phyloP scores from a whole-genome alignment of 2,113 vertebrate genomes.

The zebrafish (Danio rerio) region DNA sequence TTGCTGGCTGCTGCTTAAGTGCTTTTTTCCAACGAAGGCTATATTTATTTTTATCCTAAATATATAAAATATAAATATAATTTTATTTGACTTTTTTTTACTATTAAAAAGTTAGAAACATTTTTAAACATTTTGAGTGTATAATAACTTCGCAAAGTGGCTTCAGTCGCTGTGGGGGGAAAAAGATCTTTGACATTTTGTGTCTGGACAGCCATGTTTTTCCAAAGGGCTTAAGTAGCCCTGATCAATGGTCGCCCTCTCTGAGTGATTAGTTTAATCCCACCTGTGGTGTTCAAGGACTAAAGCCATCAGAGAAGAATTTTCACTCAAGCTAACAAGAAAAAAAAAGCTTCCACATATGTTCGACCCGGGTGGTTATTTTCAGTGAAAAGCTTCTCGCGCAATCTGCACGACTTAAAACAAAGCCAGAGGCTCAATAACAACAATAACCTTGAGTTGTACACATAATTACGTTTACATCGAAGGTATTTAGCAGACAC shows the following conservation, averaged over 20 bases:
- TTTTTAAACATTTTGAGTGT: too few species aligned
- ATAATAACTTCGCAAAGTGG: too few species aligned
- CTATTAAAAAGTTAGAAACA: too few species aligned
- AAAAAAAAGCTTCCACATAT: background rate
- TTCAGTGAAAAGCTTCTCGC: conserved; percentile 1
- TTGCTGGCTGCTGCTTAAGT: too few species aligned
- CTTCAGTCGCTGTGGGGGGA: background rate
- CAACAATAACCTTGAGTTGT: conserved; percentile 25
- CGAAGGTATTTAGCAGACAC: background rate
- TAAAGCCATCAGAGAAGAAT: conserved; percentile 35
- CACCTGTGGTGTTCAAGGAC: conserved; percentile 36
- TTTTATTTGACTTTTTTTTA: too few species aligned
- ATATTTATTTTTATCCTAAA: too few species aligned
- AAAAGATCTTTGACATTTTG: conserved; percentile 19
- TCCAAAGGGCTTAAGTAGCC: conserved; percentile 20
- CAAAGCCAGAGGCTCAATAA: conserved; percentile 16
- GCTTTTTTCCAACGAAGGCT: too few species aligned
- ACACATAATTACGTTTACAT: conserved; percentile 18
- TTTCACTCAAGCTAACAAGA: conserved; percentile 30
- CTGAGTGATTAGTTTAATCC: conserved; percentile 38
- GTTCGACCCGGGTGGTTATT: conserved; percentile 29
- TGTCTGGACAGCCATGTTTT: conserved; percentile 34
- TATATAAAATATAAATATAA: too few species aligned
- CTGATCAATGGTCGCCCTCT: conserved; percentile 18
- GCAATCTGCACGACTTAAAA: conserved; percentile 9